Percentiles rank a stretch among this genome's conserved stretches.
phyloP scores from a whole-genome alignment of 2,113 vertebrate genomes.

The Noturus placidus region DNA sequence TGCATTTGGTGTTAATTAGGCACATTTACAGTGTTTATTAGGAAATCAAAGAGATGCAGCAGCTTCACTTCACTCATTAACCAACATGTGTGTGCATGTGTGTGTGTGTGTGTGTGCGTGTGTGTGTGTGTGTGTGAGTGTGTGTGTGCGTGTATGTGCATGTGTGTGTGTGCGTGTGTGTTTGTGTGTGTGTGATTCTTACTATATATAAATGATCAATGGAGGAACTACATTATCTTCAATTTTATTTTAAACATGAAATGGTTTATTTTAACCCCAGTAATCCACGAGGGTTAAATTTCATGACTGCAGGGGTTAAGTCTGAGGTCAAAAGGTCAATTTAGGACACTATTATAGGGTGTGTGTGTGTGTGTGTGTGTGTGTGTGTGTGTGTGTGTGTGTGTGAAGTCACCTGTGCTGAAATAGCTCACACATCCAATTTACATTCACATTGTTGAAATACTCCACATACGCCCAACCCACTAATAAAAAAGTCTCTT shows the following conservation, averaged over 20 bases:
- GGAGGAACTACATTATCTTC: not conserved
- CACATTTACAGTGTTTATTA: constrained; percentile 8
- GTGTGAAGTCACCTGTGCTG: not conserved
- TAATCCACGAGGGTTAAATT: not conserved
- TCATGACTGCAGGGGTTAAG: not conserved
- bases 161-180: not conserved
- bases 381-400: not conserved
- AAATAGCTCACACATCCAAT: not conserved
- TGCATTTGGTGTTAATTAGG: constrained; percentile 38
- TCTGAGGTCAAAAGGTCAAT: constrained; percentile 17
- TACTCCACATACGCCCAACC: constrained; percentile 17
- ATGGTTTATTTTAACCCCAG: not conserved
- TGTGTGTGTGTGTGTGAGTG: not conserved
- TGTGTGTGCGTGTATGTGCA: not conserved
- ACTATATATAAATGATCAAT: not conserved
- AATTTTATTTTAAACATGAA: not conserved
- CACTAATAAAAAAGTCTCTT: not conserved
- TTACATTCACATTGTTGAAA: constrained; percentile 38
- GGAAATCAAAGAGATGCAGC: constrained; percentile 17
- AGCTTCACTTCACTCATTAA: constrained; percentile 35
- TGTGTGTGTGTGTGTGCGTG: not conserved
- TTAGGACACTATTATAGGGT: constrained; percentile 25
- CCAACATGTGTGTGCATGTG: not conserved
- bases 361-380: constrained; percentile 11
- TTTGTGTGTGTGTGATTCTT: not conserved